Conservation (phyloP, 2,113 vertebrate genomes). For the Cnemophilus loriae region DNA sequence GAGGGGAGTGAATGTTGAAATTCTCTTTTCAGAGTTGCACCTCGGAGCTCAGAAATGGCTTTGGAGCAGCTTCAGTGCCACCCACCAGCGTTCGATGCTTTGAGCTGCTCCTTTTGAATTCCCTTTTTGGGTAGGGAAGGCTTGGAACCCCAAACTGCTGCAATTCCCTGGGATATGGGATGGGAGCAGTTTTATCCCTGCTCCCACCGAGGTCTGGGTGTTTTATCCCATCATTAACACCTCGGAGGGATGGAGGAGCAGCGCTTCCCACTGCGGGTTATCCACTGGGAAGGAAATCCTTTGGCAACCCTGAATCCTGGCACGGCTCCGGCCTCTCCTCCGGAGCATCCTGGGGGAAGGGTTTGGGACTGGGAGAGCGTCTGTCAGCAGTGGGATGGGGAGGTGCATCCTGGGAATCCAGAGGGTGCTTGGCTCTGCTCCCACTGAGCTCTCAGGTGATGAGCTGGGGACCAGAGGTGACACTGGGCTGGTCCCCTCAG, state of each 20-base stretch:
- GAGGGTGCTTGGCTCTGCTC: background rate
- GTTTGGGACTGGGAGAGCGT: background rate
- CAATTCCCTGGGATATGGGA: background rate
- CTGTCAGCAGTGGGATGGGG: background rate
- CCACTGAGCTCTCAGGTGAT: accelerated
- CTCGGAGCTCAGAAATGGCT: background rate
- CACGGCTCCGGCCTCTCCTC: background rate
- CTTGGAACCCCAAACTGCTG: background rate
- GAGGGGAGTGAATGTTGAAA: background rate
- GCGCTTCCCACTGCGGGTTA: background rate
- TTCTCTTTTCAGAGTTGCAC: background rate
- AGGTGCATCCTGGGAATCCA: background rate
- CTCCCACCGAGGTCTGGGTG: background rate
- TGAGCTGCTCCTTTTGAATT: background rate
- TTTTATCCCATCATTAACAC: accelerated
- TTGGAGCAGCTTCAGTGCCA: background rate
- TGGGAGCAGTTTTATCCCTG: background rate
- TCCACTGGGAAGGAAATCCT: background rate
- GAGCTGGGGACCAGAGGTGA: background rate
- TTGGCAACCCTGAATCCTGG: background rate
- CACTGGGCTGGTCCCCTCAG: background rate
- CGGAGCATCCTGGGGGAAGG: too few species aligned
- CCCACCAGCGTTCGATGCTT: background rate
- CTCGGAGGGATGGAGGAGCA: background rate
- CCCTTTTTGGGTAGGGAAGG: background rate